These are phyloP conservation scores for Drosophila orena DNA, from an alignment of 1,140 invertebrate genomes.

Conservation along the genomic window DNA sequence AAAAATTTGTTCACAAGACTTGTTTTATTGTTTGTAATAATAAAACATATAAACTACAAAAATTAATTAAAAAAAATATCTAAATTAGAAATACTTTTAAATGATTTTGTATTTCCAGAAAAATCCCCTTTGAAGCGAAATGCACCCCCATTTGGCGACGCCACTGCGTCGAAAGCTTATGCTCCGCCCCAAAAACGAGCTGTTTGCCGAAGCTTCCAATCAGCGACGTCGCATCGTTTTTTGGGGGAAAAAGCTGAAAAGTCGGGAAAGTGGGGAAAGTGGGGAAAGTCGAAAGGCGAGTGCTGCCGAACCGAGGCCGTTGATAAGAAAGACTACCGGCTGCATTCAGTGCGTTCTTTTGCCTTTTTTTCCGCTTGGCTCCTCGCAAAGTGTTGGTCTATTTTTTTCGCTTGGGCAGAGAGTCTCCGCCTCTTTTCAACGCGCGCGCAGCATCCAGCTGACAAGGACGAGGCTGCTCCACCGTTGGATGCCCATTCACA, in stretches of 20 bases:
- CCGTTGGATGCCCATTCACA: constrained; percentile 37
- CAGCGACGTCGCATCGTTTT: constrained; percentile 56
- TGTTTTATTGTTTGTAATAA: background rate
- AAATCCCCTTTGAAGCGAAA: constrained; percentile 10
- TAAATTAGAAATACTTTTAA: background rate
- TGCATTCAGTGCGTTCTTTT: constrained; percentile 43
- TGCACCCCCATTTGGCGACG: constrained; percentile 36
- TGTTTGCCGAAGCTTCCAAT: constrained; percentile 72
- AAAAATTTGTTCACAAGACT: background rate
- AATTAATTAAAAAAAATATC: background rate
- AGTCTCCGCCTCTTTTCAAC: constrained; percentile 84
- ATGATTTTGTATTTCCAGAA: background rate
- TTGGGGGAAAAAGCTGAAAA: constrained; percentile 38
- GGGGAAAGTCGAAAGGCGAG: constrained; percentile 28
- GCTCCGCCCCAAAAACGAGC: constrained; percentile 77
- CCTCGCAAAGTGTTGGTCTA: constrained; percentile 51
- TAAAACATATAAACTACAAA: background rate
- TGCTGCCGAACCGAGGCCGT: constrained; percentile 18
- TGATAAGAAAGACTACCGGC: constrained; percentile 21
- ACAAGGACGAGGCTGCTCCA: constrained; percentile 41
- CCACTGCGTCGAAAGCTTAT: constrained; percentile 67
- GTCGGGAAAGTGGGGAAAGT: constrained; percentile 15
- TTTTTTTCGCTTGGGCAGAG: constrained; percentile 35
- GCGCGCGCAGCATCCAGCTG: constrained; percentile 78
- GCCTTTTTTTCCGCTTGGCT: constrained; percentile 29